Percentiles rank a stretch among this genome's conserved stretches.
These are phyloP conservation scores for Hippocampus barbouri DNA, from an alignment of 2,113 vertebrate species.

Conservation along the genomic window DNA sequence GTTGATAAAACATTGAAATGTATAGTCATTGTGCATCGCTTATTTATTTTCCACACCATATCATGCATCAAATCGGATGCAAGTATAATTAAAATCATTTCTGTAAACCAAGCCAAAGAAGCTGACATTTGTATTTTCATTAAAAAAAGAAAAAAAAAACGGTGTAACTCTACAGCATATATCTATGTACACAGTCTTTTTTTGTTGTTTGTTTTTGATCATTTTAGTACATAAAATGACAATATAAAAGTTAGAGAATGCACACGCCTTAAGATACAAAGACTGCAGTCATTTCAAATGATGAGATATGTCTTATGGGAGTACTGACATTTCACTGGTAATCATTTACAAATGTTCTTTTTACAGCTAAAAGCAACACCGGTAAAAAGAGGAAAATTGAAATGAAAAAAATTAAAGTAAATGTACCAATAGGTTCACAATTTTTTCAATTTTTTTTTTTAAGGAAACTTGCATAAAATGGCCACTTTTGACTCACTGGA, in stretches of 20 bases:
- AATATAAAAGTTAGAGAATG: constrained; percentile 97
- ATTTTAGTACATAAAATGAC: constrained; percentile 95
- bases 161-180: constrained; percentile 98
- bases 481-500: constrained; percentile 68
- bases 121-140: constrained; percentile 91
- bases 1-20: constrained; percentile 96
- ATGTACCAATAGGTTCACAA: constrained; percentile 95
- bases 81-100: constrained; percentile 89
- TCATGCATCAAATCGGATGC: constrained; percentile 95
- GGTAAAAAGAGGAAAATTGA: constrained; percentile 73
- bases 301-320: constrained; percentile 84
- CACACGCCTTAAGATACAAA: constrained; percentile 94
- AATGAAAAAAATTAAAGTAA: constrained; percentile 77
- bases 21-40: constrained; percentile 98
- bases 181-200: constrained; percentile 91
- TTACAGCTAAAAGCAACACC: constrained; percentile 60
- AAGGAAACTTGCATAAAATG: constrained; percentile 74
- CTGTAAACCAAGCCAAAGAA: constrained; percentile 97
- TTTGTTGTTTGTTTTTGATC: constrained; percentile 57
- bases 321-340: constrained; percentile 86
- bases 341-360: constrained; percentile 78
- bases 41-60: constrained; percentile 89
- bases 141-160: constrained; percentile 70
- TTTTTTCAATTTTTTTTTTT: constrained; percentile 66
- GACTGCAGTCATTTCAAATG: constrained; percentile 91